phyloP scores from a whole-genome alignment of 2,113 vertebrate genomes.

The Charadrius vociferus region DNA sequence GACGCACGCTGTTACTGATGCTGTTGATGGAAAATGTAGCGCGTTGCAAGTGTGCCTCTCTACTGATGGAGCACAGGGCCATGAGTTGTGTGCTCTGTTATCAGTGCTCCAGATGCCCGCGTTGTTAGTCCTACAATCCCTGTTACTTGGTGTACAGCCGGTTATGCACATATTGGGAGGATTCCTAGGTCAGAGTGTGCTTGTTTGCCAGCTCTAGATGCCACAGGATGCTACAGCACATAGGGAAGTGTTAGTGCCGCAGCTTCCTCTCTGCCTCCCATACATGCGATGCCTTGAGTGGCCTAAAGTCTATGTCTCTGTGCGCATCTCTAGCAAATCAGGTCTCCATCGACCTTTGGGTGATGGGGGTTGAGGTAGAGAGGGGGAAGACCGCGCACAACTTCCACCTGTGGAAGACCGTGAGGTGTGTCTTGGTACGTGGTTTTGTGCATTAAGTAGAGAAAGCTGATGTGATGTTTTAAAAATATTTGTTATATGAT shows the following conservation, averaged over 20 bases:
- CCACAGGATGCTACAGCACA: too few relatives aligned
- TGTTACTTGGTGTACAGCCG: not conserved
- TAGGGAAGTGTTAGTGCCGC: not conserved
- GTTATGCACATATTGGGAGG: not conserved
- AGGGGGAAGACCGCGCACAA: fast-evolving
- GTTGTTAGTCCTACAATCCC: not conserved
- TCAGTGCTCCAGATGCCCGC: not conserved
- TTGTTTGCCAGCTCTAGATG: not conserved
- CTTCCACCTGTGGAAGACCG: not conserved
- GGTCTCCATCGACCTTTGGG: not conserved
- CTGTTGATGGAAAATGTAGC: too few relatives aligned
- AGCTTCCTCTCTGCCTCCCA: not conserved
- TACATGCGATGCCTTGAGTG: fast-evolving
- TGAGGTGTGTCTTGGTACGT: fast-evolving
- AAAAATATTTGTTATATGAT: not conserved
- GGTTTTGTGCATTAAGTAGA: not conserved
- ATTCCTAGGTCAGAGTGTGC: not conserved
- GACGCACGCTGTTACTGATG: fast-evolving
- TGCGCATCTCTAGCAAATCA: not conserved
- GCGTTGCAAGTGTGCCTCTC: fast-evolving
- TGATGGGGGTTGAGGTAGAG: not conserved
- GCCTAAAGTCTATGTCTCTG: fast-evolving
- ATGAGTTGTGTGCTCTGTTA: not conserved
- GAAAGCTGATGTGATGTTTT: not conserved
- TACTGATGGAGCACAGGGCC: not conserved